Conservation (phyloP, 2,888 invertebrate genomes). For the Acanthoscelides obtectus region DNA sequence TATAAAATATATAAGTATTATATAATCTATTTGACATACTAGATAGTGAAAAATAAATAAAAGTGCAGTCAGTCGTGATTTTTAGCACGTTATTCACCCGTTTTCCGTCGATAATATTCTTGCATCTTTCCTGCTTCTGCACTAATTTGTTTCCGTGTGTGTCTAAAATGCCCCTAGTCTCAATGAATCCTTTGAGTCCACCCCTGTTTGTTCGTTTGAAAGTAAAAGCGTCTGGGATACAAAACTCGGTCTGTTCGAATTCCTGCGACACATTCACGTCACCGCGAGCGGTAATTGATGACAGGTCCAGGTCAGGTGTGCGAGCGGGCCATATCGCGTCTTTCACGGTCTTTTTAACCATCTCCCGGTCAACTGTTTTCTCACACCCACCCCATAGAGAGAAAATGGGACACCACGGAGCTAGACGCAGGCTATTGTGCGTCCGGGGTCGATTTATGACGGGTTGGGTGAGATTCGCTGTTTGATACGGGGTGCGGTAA, state of each 20-base stretch:
- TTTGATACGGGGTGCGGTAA: neutral
- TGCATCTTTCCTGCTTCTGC: too few relatives aligned
- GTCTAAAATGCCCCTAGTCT: too few relatives aligned
- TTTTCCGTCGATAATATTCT: too few relatives aligned
- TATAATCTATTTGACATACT: too few relatives aligned
- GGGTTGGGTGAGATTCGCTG: neutral
- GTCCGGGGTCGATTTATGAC: neutral
- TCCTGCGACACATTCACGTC: constrained; percentile 42
- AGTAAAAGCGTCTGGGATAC: constrained; percentile 18
- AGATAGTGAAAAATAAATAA: too few relatives aligned
- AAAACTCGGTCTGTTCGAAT: constrained; percentile 18
- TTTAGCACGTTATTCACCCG: too few relatives aligned
- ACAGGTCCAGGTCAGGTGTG: constrained; percentile 43
- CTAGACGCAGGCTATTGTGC: neutral
- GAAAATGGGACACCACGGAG: constrained; percentile 4
- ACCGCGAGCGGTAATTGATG: constrained; percentile 45
- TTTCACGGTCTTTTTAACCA: neutral
- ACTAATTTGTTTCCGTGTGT: too few relatives aligned
- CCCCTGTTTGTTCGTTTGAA: constrained; percentile 2
- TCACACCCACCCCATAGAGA: constrained; percentile 40
- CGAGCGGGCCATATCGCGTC: constrained; percentile 12
- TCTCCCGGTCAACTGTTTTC: constrained; percentile 23
- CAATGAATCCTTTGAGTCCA: constrained; percentile 7
- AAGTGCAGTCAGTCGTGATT: too few relatives aligned
- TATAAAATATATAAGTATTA: too few relatives aligned